phyloP scores from a whole-genome alignment of 2,888 invertebrate genomes.

The Mesorhabditis spiculigera region DNA sequence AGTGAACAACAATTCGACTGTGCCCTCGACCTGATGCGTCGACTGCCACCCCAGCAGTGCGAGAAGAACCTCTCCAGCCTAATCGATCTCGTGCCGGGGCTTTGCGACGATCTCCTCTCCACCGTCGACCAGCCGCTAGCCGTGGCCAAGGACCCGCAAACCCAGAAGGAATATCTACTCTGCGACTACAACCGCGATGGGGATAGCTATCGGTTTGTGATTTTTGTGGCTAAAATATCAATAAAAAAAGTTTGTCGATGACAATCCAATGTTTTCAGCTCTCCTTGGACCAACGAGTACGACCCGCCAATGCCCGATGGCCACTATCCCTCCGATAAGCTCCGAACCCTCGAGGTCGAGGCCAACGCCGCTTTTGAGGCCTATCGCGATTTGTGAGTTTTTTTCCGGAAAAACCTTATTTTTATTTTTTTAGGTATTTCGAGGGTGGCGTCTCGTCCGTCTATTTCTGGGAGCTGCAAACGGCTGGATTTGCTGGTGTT shows the following conservation, averaged over 20 bases:
- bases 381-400: constrained; percentile 72
- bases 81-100: constrained; percentile 74
- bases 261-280: constrained; percentile 65
- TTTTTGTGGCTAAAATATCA: neutral
- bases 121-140: constrained; percentile 94
- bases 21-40: constrained; percentile 95
- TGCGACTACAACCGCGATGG: constrained; percentile 99
- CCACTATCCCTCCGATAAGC: constrained; percentile 91
- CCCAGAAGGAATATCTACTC: constrained; percentile 91
- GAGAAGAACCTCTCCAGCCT: constrained; percentile 96
- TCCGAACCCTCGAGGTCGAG: constrained; percentile 91
- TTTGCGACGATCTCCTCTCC: constrained; percentile 32
- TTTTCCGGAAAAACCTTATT: neutral
- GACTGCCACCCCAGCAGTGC: constrained; percentile 96
- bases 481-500: constrained; percentile 92
- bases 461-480: constrained; percentile 96
- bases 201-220: constrained; percentile 80
- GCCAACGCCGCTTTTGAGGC: constrained; percentile 98
- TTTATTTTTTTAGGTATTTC: constrained; percentile 71
- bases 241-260: neutral
- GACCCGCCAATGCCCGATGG: constrained; percentile 97
- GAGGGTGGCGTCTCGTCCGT: constrained; percentile 99
- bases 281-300: constrained; percentile 98
- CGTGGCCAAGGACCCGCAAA: constrained; percentile 85
- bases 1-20: constrained; percentile 78